A percentile compares a stretch with the other conserved stretches of the same genome.
phyloP scores from a whole-genome alignment of 2,888 invertebrate species.

The Malthinus seriepunctatus region DNA sequence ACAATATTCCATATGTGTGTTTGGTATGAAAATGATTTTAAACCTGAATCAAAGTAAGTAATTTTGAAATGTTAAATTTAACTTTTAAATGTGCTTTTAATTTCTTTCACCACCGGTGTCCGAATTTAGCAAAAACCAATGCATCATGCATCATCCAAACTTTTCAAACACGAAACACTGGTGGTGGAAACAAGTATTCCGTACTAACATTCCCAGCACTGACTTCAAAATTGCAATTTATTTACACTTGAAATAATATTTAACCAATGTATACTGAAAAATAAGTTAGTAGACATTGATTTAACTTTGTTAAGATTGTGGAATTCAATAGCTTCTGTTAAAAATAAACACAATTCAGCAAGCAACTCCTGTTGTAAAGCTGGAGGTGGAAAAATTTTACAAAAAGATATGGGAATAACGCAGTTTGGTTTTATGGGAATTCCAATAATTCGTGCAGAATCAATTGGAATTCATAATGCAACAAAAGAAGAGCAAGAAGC shows the following conservation, averaged over 20 bases:
- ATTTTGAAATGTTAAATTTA: not conserved
- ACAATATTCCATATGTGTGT: constrained; percentile 75
- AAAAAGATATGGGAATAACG: constrained; percentile 83
- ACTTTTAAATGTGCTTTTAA: no score
- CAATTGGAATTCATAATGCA: constrained; percentile 66
- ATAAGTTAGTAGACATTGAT: no score
- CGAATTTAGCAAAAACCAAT: no score
- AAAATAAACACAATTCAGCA: constrained; percentile 68
- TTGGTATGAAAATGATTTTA: constrained; percentile 78
- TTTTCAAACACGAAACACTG: no score
- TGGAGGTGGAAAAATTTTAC: constrained; percentile 66
- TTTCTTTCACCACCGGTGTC: no score
- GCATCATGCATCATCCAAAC: no score
- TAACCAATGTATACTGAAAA: no score
- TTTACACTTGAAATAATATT: no score
- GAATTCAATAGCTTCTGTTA: constrained; percentile 69
- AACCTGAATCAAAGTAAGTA: constrained; percentile 63
- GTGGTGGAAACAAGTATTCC: no score
- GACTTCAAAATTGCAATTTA: no score
- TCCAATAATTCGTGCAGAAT: constrained; percentile 64
- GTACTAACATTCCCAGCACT: no score
- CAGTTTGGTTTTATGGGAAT: constrained; percentile 88
- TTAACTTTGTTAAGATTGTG: constrained; percentile 60
- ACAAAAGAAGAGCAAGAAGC: constrained; percentile 70
- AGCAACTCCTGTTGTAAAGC: constrained; percentile 57